Evolutionary conservation across 2,888 invertebrate species (phyloP).

Genomic region (Frankliniella fusca): DNA sequence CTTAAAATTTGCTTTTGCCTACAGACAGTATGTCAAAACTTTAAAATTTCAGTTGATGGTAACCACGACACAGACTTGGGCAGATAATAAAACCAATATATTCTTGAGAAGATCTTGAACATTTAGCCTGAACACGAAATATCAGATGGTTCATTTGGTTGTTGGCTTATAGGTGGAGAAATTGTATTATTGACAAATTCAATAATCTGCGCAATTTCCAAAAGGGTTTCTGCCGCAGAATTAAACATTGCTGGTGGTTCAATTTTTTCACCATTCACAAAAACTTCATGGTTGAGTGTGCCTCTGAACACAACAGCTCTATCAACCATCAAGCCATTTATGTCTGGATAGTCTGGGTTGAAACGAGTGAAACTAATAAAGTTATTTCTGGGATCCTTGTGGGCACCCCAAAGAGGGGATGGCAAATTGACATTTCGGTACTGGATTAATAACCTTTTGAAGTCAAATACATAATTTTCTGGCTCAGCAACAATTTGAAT

Average conservation of each 20-base stretch:
- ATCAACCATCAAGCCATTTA: not conserved
- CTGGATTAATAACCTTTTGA: not conserved
- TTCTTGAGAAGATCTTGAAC: not conserved
- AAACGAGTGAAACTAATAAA: conserved; percentile 2
- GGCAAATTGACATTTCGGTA: conserved; percentile 6
- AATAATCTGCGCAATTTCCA: not conserved
- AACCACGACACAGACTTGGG: not conserved
- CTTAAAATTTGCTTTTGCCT: not conserved
- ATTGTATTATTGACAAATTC: not conserved
- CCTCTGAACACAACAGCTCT: conserved; percentile 1
- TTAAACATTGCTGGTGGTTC: conserved; percentile 10
- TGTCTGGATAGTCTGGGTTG: not conserved
- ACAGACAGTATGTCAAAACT: not conserved
- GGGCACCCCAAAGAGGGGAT: not conserved
- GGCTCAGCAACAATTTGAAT: conserved; percentile 15
- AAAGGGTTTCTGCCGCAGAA: not conserved
- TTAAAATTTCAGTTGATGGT: not conserved
- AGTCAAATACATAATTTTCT: not conserved
- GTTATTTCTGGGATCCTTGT: not conserved
- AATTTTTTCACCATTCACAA: conserved; percentile 3
- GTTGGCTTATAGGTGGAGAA: not conserved
- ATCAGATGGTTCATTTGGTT: not conserved
- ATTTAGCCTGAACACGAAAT: not conserved
- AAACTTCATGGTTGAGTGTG: not conserved
- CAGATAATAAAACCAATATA: too few species aligned